These are phyloP conservation scores for Napeogenes inachia DNA, from an alignment of 2,888 invertebrate genomes.

Conservation along the genomic window DNA sequence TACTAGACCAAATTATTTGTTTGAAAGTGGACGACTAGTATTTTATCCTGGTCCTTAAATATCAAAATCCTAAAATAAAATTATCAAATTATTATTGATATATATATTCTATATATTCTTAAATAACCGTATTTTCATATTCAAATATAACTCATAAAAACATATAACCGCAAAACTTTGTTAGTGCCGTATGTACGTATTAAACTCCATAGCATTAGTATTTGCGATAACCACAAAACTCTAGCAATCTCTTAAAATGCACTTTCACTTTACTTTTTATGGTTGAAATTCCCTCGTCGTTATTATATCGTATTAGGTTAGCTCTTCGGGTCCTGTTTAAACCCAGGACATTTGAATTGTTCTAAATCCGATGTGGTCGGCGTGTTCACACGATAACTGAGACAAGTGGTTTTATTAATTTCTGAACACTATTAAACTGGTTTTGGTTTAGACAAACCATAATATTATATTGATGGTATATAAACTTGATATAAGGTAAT, in stretches of 20 bases:
- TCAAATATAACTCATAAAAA: too few species aligned
- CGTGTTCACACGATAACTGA: conserved; percentile 28
- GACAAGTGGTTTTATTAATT: conserved; percentile 37
- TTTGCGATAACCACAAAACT: conserved; percentile 20
- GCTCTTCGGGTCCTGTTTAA: conserved; percentile 18
- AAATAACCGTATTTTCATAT: too few species aligned
- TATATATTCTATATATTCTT: too few species aligned
- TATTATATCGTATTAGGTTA: neutral
- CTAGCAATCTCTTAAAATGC: conserved; percentile 3
- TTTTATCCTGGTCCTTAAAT: too few species aligned
- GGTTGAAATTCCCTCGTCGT: conserved; percentile 4
- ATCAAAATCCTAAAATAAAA: too few species aligned
- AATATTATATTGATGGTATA: too few species aligned
- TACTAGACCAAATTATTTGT: too few species aligned
- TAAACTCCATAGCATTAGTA: conserved; percentile 30
- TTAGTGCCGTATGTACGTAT: neutral
- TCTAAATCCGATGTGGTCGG: conserved; percentile 32
- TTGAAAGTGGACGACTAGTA: too few species aligned
- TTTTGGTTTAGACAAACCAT: neutral
- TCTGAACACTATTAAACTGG: conserved; percentile 28
- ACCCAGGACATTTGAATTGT: conserved; percentile 37
- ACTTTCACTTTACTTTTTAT: neutral
- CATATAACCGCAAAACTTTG: conserved; percentile 22
- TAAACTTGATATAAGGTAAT: too few species aligned
- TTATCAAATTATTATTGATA: too few species aligned